Conservation (phyloP, 2,113 vertebrate genomes). For the Macrotis lagotis region DNA sequence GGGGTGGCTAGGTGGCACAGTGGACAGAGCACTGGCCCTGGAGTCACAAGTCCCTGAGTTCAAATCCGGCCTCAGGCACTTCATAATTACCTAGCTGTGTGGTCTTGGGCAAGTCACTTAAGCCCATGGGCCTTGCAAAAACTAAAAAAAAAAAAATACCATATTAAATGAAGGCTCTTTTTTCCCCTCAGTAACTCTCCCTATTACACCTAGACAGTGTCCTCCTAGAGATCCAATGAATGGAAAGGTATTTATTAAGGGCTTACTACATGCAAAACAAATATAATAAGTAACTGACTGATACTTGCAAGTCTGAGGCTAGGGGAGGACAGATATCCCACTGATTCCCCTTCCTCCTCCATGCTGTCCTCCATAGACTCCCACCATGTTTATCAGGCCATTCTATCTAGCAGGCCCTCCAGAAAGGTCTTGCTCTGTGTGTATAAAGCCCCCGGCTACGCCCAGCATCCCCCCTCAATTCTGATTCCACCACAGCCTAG, state of each 20-base stretch:
- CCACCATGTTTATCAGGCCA: not conserved
- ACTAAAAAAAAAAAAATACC: too few species aligned
- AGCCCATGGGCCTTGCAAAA: too few species aligned
- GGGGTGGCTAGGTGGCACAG: not conserved
- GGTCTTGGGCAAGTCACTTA: too few species aligned
- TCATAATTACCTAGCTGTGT: too few species aligned
- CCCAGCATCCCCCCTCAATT: not conserved
- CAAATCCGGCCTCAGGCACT: too few species aligned
- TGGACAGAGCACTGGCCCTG: too few species aligned
- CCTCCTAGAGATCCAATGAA: not conserved
- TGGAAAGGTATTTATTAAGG: not conserved
- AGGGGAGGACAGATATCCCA: not conserved
- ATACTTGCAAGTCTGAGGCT: not conserved
- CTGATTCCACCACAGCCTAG: not conserved
- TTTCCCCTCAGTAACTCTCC: not conserved
- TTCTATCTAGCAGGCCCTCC: not conserved
- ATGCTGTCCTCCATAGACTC: not conserved
- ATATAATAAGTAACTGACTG: not conserved
- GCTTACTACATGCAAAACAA: not conserved
- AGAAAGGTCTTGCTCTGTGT: not conserved
- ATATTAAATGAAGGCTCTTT: too few species aligned
- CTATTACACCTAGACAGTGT: not conserved
- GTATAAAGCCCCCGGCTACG: not conserved
- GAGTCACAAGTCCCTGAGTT: too few species aligned
- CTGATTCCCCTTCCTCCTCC: not conserved